Evolutionary conservation across 2,888 invertebrate genomes (phyloP).

Genomic region (Masnerella sp.): DNA sequence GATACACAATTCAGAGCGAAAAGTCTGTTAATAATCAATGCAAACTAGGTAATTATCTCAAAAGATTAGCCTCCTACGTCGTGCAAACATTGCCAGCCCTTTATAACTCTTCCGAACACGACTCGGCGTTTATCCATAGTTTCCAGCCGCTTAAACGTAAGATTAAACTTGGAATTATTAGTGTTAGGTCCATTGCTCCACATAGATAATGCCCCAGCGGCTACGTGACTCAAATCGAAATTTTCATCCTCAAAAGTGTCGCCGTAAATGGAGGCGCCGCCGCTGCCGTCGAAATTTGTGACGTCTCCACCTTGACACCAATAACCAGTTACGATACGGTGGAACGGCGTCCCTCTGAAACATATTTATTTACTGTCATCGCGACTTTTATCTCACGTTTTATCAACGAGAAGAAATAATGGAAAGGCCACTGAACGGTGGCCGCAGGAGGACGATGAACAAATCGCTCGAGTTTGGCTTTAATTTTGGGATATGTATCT

Average conservation of each 20-base stretch:
- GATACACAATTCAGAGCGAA: no score
- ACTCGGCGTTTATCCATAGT: slow-evolving; percentile 80
- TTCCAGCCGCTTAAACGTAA: slow-evolving; percentile 80
- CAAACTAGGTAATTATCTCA: not conserved
- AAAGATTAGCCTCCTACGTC: slow-evolving; percentile 65
- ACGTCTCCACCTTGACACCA: slow-evolving; percentile 82
- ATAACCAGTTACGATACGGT: slow-evolving; percentile 80
- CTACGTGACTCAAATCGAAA: slow-evolving; percentile 78
- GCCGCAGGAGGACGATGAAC: no score
- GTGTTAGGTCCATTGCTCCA: slow-evolving; percentile 75
- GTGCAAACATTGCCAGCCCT: slow-evolving; percentile 66
- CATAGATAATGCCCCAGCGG: slow-evolving; percentile 81
- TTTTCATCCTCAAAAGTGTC: slow-evolving; percentile 77
- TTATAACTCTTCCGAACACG: slow-evolving; percentile 80
- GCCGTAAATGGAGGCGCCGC: slow-evolving; percentile 79
- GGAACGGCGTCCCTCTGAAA: slow-evolving; percentile 77
- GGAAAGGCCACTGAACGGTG: no score
- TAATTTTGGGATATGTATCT: no score
- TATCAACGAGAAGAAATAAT: no score
- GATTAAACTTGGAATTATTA: slow-evolving; percentile 80
- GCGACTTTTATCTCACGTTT: no score
- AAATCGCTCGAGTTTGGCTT: no score
- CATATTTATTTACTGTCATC: slow-evolving; percentile 8
- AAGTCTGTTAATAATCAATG: no score
- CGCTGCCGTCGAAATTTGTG: slow-evolving; percentile 80